Evolutionary conservation across 1,140 invertebrate genomes (phyloP).

Genomic region (Luehdorfia chinensis): DNA sequence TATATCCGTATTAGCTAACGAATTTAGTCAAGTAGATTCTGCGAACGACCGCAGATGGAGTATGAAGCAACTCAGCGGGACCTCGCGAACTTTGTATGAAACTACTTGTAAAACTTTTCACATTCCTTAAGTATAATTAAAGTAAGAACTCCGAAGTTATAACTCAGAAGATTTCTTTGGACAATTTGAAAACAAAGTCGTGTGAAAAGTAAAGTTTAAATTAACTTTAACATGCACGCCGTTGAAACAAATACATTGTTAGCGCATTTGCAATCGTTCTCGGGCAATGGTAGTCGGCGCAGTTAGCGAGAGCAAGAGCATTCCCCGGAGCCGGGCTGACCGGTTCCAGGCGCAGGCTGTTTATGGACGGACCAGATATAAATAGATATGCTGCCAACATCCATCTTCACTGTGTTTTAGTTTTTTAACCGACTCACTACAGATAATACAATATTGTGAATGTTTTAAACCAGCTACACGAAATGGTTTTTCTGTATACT

Average conservation of each 20-base stretch:
- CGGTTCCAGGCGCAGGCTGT: constrained; percentile 61
- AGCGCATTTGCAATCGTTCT: constrained; percentile 54
- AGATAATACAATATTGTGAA: constrained; percentile 19
- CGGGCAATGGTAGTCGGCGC: constrained; percentile 36
- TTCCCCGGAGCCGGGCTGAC: constrained; percentile 58
- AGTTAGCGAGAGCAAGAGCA: constrained; percentile 61
- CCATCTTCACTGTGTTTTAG: constrained; percentile 59
- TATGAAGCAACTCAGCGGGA: too few relatives aligned
- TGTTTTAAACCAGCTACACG: constrained; percentile 17
- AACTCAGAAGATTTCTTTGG: too few relatives aligned
- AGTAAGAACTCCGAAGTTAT: too few relatives aligned
- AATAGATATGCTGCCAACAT: constrained; percentile 66
- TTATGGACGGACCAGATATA: constrained; percentile 71
- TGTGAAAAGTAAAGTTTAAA: too few relatives aligned
- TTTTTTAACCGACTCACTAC: constrained; percentile 35
- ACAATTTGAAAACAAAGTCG: too few relatives aligned
- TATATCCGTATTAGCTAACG: not conserved
- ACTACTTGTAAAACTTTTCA: too few relatives aligned
- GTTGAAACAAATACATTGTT: constrained; percentile 56
- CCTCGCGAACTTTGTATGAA: too few relatives aligned
- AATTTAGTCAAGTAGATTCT: not conserved
- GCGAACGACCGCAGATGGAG: too few relatives aligned
- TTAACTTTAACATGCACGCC: too few relatives aligned
- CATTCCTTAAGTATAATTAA: too few relatives aligned
- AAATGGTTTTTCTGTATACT: not conserved